Percentiles rank a stretch among this genome's conserved stretches.
phyloP scores from a whole-genome alignment of 2,113 vertebrate genomes.

The Azemiops feae region DNA sequence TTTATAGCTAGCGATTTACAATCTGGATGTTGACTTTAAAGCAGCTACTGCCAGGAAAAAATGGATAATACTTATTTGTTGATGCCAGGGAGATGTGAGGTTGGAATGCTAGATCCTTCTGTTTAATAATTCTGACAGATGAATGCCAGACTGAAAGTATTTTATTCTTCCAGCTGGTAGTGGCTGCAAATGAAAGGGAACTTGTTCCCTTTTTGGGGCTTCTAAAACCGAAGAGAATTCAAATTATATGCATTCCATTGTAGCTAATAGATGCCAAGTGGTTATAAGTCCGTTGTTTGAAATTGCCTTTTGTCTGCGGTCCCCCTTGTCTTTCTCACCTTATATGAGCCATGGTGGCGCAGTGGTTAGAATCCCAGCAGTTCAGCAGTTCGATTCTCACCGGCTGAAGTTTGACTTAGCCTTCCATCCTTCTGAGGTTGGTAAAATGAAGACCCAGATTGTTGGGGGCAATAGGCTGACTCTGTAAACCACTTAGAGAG shows the following conservation, averaged over 20 bases:
- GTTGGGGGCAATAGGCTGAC: too few relatives aligned
- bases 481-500: too few relatives aligned
- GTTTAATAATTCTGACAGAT: not conserved
- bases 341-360: not conserved
- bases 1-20: not conserved
- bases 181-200: not conserved
- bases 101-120: not conserved
- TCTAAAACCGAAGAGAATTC: not conserved
- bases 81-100: not conserved
- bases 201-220: not conserved
- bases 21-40: not conserved
- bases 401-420: too few relatives aligned
- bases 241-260: not conserved
- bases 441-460: too few relatives aligned
- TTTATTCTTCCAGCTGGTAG: not conserved
- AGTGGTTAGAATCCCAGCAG: too few relatives aligned
- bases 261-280: not conserved
- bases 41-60: not conserved
- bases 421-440: too few relatives aligned
- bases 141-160: not conserved
- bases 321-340: not conserved
- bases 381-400: too few relatives aligned
- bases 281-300: not conserved
- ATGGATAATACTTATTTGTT: not conserved
- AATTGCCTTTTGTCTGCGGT: not conserved